Evolutionary conservation across 2,797 vertebrate species (phyloP).

Genomic region (Denticeps clupeoides): DNA sequence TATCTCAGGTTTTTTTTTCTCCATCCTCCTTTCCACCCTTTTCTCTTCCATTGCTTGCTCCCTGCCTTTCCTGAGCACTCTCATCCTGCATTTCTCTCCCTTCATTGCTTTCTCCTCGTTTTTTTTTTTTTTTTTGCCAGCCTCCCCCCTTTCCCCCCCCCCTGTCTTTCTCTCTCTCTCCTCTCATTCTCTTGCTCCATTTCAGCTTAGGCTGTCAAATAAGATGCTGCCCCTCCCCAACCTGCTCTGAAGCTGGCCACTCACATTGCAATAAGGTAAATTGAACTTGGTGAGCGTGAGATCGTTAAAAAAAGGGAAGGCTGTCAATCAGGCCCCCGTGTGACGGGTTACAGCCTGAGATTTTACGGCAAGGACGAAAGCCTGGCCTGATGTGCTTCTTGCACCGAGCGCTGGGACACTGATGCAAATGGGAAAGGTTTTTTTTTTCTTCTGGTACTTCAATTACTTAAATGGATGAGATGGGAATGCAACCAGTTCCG

Average conservation of each 20-base stretch:
- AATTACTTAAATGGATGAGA: constrained; percentile 54
- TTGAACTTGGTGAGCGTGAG: constrained; percentile 34
- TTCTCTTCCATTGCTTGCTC: neutral
- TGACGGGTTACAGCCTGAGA: constrained; percentile 21
- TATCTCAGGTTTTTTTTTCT: neutral
- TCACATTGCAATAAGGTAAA: constrained; percentile 29
- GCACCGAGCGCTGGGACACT: constrained; percentile 28
- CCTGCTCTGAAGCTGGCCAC: constrained; percentile 17
- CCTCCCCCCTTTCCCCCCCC: neutral
- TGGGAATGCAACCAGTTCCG: constrained; percentile 22
- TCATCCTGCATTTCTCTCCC: neutral
- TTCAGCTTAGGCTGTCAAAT: neutral
- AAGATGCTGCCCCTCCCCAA: neutral
- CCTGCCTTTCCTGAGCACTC: neutral
- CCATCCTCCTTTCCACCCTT: constrained; percentile 15
- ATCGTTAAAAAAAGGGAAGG: constrained; percentile 50
- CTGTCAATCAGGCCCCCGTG: constrained; percentile 33
- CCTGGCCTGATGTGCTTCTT: constrained; percentile 45
- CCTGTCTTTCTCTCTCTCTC: neutral
- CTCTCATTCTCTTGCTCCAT: neutral
- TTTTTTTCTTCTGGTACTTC: constrained; percentile 44
- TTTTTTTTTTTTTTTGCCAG: neutral
- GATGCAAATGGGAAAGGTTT: constrained; percentile 36
- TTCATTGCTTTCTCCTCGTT: too few relatives aligned
- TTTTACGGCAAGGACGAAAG: constrained; percentile 24